Evolutionary conservation across 2,797 vertebrate species (phyloP).

Genomic region (Cynopterus sphinx): DNA sequence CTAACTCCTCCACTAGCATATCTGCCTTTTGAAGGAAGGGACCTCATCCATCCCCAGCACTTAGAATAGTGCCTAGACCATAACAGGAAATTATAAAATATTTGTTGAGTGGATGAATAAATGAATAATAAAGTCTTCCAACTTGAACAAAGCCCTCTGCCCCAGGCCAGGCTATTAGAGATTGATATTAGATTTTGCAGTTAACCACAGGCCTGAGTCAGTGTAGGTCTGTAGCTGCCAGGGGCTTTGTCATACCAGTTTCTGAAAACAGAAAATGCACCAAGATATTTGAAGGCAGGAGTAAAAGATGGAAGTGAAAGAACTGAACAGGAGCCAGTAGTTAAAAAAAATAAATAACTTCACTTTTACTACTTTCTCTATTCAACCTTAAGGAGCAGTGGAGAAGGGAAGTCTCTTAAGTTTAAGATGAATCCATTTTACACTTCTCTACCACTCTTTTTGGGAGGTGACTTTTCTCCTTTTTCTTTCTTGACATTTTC

Average conservation of each 20-base stretch:
- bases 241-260: not conserved
- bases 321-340: not conserved
- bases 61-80: not conserved
- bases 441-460: not conserved
- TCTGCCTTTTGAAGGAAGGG: not conserved
- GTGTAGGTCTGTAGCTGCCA: not conserved
- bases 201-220: not conserved
- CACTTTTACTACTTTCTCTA: not conserved
- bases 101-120: not conserved
- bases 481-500: conserved; percentile 13
- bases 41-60: not conserved
- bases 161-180: not conserved
- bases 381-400: not conserved
- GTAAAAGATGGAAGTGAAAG: not conserved
- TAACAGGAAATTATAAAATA: not conserved
- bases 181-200: not conserved
- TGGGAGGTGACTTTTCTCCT: not conserved
- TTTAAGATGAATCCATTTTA: not conserved
- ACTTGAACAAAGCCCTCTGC: not conserved
- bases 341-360: not conserved
- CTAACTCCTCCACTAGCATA: not conserved
- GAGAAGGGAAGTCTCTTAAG: not conserved
- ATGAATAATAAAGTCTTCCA: not conserved
- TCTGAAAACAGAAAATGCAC: not conserved
- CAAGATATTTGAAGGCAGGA: not conserved